Evolutionary conservation across 1,140 invertebrate species (phyloP).

Genomic region (Lepidurus arcticus): DNA sequence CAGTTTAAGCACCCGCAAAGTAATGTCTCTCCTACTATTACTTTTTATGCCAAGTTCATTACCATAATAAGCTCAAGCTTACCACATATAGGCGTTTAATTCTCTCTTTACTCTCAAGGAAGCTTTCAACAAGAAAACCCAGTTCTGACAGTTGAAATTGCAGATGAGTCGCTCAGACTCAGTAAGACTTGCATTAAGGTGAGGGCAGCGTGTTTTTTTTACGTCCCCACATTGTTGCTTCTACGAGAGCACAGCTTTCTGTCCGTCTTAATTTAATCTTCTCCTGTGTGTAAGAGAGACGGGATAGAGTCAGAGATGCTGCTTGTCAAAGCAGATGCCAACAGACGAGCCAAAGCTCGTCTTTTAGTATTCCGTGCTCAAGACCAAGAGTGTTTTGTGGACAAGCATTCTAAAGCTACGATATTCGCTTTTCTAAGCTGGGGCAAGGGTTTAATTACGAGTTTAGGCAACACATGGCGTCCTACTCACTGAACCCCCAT

Average conservation of each 20-base stretch:
- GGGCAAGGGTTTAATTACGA: too few relatives aligned
- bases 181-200: background rate
- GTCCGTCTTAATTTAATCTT: background rate
- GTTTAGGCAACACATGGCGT: too few relatives aligned
- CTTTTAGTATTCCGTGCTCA: too few relatives aligned
- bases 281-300: background rate
- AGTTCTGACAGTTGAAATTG: too few relatives aligned
- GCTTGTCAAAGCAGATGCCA: slow-evolving; percentile 8
- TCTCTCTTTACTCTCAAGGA: too few relatives aligned
- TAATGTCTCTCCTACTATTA: background rate
- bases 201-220: background rate
- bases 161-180: too few relatives aligned
- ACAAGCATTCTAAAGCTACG: too few relatives aligned
- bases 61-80: background rate
- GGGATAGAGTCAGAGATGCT: background rate
- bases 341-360: background rate
- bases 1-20: background rate
- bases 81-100: background rate
- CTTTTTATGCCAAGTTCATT: background rate
- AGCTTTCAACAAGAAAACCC: too few relatives aligned
- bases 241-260: background rate
- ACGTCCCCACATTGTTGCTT: background rate
- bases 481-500: too few relatives aligned
- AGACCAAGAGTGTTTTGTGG: too few relatives aligned
- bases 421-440: too few relatives aligned